Conservation (phyloP, 2,888 invertebrate genomes). For the Eupeodes luniger region DNA sequence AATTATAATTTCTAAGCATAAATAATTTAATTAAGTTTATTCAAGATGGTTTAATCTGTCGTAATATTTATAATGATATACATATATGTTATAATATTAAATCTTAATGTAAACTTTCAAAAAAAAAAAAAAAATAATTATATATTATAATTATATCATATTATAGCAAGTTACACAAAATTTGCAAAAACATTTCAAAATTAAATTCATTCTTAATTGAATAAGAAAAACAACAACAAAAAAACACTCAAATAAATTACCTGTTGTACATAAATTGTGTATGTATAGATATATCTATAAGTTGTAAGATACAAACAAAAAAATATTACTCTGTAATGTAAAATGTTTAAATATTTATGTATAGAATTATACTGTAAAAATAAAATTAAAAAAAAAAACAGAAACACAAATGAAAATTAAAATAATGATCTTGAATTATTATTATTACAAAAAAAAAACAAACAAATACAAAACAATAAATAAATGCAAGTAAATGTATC, state of each 20-base stretch:
- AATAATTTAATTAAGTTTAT: slow-evolving; percentile 27
- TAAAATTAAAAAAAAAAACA: slow-evolving; percentile 32
- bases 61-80: slow-evolving; percentile 25
- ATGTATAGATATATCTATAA: slow-evolving; percentile 55
- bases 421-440: slow-evolving; percentile 11
- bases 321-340: slow-evolving; percentile 37
- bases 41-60: slow-evolving; percentile 39
- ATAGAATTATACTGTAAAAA: slow-evolving; percentile 51
- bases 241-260: slow-evolving; percentile 41
- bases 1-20: slow-evolving; percentile 25
- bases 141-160: slow-evolving; percentile 68
- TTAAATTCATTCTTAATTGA: slow-evolving; percentile 18
- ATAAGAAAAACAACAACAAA: background rate
- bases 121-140: slow-evolving; percentile 47
- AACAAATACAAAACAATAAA: background rate
- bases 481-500: slow-evolving; percentile 29
- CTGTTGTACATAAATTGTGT: slow-evolving; percentile 70
- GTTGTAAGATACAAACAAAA: slow-evolving; percentile 34
- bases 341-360: slow-evolving; percentile 53
- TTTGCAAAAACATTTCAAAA: background rate
- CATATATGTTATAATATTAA: slow-evolving; percentile 30
- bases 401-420: slow-evolving; percentile 6
- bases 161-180: slow-evolving; percentile 37
- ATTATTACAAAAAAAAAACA: slow-evolving; percentile 1
- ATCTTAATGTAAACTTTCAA: slow-evolving; percentile 16